These are phyloP conservation scores for Nudaria mundana DNA, from an alignment of 2,888 invertebrate species.

Conservation along the genomic window DNA sequence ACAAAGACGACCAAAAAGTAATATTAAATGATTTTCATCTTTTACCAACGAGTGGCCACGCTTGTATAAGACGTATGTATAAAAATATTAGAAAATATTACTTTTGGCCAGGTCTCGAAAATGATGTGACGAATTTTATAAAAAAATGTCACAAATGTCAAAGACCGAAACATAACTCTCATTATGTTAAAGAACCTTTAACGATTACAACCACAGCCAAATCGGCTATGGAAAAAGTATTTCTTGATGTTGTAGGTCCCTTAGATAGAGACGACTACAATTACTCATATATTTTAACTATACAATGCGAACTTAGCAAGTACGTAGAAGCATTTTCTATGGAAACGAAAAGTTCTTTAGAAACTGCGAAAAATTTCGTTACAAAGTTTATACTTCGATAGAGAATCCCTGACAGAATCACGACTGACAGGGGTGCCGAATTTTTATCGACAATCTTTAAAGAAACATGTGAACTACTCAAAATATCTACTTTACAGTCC, in stretches of 20 bases:
- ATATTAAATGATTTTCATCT: conserved; percentile 23
- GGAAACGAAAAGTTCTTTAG: neutral
- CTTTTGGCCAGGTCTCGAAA: too few relatives aligned
- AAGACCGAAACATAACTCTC: neutral
- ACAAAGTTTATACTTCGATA: conserved; percentile 1
- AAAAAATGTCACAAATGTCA: too few relatives aligned
- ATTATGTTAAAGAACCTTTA: neutral
- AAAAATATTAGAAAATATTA: too few relatives aligned
- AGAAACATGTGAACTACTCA: neutral
- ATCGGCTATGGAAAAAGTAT: conserved; percentile 17
- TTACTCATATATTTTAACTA: conserved; percentile 15
- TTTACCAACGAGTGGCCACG: conserved; percentile 17
- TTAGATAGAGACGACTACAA: conserved; percentile 13
- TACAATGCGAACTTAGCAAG: conserved; percentile 18
- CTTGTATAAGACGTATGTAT: conserved; percentile 20
- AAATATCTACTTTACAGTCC: neutral
- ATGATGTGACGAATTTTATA: too few relatives aligned
- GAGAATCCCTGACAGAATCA: neutral
- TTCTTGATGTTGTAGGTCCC: conserved; percentile 19
- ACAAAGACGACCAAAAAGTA: conserved; percentile 16
- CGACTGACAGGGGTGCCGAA: neutral
- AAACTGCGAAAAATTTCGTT: neutral
- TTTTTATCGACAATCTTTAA: neutral
- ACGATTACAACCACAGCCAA: neutral
- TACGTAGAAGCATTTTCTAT: conserved; percentile 9